These are phyloP conservation scores for Choristoneura fumiferana DNA, from an alignment of 1,140 invertebrate species.

Conservation along the genomic window DNA sequence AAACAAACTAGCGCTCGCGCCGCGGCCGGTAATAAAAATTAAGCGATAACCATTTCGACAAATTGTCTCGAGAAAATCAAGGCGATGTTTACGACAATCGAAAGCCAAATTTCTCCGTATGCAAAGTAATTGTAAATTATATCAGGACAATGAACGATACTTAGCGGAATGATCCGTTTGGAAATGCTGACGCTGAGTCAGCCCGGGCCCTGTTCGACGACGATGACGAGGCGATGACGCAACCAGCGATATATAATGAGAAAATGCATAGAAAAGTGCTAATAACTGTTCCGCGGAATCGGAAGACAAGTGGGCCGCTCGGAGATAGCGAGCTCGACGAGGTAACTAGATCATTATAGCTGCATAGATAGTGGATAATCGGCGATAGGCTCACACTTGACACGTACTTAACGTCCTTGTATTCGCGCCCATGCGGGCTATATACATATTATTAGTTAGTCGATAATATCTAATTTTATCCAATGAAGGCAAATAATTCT, in stretches of 20 bases:
- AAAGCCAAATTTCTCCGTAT: slow-evolving; percentile 18
- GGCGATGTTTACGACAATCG: background rate
- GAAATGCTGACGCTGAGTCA: background rate
- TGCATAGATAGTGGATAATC: background rate
- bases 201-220: background rate
- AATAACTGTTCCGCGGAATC: background rate
- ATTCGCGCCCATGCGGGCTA: too few relatives aligned
- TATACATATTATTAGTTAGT: too few relatives aligned
- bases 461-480: too few relatives aligned
- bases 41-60: background rate
- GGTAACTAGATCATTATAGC: background rate
- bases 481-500: background rate
- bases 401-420: too few relatives aligned
- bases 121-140: slow-evolving; percentile 1
- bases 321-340: background rate
- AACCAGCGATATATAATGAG: background rate
- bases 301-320: background rate
- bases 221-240: slow-evolving; percentile 1
- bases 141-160: background rate
- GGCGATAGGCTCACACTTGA: background rate
- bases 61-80: slow-evolving; percentile 5
- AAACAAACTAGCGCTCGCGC: background rate
- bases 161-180: background rate
- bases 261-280: background rate
- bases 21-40: background rate